Evolutionary conservation across 2,113 vertebrate genomes (phyloP).

Genomic region (Caranx melampygus): DNA sequence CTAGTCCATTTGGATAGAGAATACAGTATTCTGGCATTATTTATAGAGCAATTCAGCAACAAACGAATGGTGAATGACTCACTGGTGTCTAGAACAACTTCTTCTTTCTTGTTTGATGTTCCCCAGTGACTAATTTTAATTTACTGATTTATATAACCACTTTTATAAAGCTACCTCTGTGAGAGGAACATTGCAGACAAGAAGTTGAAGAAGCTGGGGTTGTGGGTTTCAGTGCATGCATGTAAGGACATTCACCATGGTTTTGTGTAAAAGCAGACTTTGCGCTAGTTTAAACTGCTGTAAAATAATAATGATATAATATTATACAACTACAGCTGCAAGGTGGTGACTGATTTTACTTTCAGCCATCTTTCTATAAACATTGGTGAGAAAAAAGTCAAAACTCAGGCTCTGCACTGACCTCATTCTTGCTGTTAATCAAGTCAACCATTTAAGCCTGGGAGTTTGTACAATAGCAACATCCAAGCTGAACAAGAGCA

Average conservation of each 20-base stretch:
- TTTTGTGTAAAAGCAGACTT: too few species aligned
- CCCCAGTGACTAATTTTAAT: neutral
- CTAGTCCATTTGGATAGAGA: neutral
- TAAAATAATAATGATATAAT: too few species aligned
- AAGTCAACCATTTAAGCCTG: neutral
- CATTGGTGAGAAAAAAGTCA: slow-evolving; percentile 5
- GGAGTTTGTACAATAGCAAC: neutral
- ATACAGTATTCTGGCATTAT: neutral
- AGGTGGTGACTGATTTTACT: slow-evolving; percentile 23
- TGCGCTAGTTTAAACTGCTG: too few species aligned
- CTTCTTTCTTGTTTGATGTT: neutral
- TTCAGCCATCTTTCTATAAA: slow-evolving; percentile 7
- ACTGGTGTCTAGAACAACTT: neutral
- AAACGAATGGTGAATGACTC: neutral
- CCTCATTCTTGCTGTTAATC: neutral
- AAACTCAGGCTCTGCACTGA: slow-evolving; percentile 2
- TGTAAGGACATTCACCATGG: too few species aligned
- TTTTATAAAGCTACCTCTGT: neutral
- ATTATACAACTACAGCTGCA: neutral
- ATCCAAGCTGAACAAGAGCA: neutral
- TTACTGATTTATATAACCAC: neutral
- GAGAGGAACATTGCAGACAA: too few species aligned
- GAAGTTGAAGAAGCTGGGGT: too few species aligned
- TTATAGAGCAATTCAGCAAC: neutral
- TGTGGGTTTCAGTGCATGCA: too few species aligned